Base-by-base conservation (phyloP, 1,140 invertebrate species). In the Lycorma delicatula region DNA sequence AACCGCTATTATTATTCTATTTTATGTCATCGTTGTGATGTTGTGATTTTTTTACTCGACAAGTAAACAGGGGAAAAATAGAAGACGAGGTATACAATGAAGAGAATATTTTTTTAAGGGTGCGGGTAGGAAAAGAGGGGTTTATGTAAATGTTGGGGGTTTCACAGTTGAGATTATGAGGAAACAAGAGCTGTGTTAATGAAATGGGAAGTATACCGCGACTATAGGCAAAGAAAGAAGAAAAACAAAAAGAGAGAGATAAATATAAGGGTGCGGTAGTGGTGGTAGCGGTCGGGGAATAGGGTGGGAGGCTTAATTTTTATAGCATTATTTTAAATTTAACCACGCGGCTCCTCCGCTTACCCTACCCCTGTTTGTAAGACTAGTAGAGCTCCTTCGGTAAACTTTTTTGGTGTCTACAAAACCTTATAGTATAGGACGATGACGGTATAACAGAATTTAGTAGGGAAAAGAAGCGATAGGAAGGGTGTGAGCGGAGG, bases 311-410 rank as follows among this genome's bases (percentile, higher is more conserved):
- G 41, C 41, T 44, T 44, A 44, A 44, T 44, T 44, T 44, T 44
- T 44, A 44, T 44, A 22, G 23, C 41, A 44, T 44, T 44, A 44
- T 44, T 44, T 44, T 44, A 44, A 44, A 44, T 44, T 44, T 44
- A 44, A 44, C 41, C 41, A 20, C n/a, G 41, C 41, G 16, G 41
- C 6, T 16, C 41, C 23, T 44, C n/a, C n/a, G n/a, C n/a, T n/a
- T n/a, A n/a, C n/a, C n/a, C n/a, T n/a, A n/a, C n/a, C n/a, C n/a
- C n/a, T n/a, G n/a, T n/a, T n/a, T n/a, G n/a, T n/a, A n/a, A n/a
- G n/a, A n/a, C n/a, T n/a, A n/a, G n/a, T n/a, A n/a, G n/a, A n/a
- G n/a, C n/a, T n/a, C n/a, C n/a, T n/a, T n/a, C n/a, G n/a, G n/a
- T n/a, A n/a, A n/a, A n/a, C n/a, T n/a, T n/a, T n/a, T n/a, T n/a